Percentiles rank a stretch among this genome's conserved stretches.
Evolutionary conservation across 2,113 vertebrate species (phyloP).

Genomic region (human): GRCh38 chrX:153203001-153203500

Average conservation of each 20-base stretch:
- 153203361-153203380: neutral
- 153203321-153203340: neutral
- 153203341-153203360: neutral
- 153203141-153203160: constrained; percentile 89
- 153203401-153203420: too few relatives aligned
- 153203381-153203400: neutral
- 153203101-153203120: constrained; percentile 85
- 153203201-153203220: constrained; percentile 36
- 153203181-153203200: neutral
- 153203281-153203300: neutral
- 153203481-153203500: too few relatives aligned
- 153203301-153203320: neutral
- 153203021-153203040: constrained; percentile 82
- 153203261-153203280: neutral
- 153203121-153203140: constrained; percentile 89
- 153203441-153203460: neutral
- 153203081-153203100: constrained; percentile 68
- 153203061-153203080: constrained; percentile 89
- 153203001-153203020: neutral
- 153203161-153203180: neutral
- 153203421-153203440: neutral
- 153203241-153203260: neutral
- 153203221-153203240: neutral
- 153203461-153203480: too few relatives aligned
- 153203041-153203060: constrained; percentile 89